Conservation (phyloP, 2,888 invertebrate genomes). For the Drosophila aldrichi region DNA sequence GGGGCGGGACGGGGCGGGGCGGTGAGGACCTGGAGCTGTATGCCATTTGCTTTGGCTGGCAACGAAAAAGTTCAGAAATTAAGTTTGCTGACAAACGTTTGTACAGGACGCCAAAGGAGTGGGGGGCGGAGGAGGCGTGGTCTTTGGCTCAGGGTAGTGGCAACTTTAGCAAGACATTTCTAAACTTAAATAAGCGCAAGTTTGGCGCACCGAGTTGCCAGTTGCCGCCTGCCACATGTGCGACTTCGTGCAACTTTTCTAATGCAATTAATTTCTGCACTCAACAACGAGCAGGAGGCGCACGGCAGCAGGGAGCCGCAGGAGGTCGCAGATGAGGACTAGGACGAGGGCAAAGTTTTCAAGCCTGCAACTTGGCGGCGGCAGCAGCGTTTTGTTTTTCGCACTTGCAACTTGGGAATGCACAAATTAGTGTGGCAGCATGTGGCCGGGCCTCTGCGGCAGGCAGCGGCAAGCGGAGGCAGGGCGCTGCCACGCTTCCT, state of each 20-base stretch:
- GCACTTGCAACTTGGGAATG: conserved; percentile 75
- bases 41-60: conserved; percentile 65
- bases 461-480: neutral
- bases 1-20: neutral
- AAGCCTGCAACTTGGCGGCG: conserved; percentile 54
- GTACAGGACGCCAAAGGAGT: conserved; percentile 45
- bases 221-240: conserved; percentile 67
- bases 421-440: conserved; percentile 79
- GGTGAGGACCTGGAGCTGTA: conserved; percentile 8
- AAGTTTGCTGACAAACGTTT: conserved; percentile 81
- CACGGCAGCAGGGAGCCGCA: neutral
- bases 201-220: conserved; percentile 63
- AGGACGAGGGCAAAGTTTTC: conserved; percentile 48
- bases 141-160: conserved; percentile 12
- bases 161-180: conserved; percentile 74
- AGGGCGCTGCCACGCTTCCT: conserved; percentile 1
- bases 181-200: conserved; percentile 79
- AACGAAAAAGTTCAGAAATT: conserved; percentile 78
- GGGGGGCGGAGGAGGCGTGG: neutral
- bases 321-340: conserved; percentile 4
- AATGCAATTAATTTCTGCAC: conserved; percentile 82
- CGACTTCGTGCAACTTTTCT: conserved; percentile 75
- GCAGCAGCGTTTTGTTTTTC: conserved; percentile 72
- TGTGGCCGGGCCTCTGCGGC: conserved; percentile 53
- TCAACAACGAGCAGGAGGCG: conserved; percentile 53